Evolutionary conservation across 2,888 invertebrate genomes (phyloP).

Genomic region (Tetropium fuscum): DNA sequence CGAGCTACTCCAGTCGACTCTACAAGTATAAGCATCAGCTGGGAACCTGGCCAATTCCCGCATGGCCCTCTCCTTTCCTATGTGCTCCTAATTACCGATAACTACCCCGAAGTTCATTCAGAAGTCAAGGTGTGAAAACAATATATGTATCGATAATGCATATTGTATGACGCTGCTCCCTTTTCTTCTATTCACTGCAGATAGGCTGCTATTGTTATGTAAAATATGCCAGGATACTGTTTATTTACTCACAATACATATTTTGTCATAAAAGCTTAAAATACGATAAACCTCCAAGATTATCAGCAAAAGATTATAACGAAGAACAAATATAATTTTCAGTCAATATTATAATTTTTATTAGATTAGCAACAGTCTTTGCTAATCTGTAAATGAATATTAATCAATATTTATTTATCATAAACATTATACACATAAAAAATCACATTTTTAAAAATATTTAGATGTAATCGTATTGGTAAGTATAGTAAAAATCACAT

Average conservation of each 20-base stretch:
- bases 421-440: too few species aligned
- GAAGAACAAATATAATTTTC: too few species aligned
- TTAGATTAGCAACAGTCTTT: too few species aligned
- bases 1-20: conserved; percentile 84
- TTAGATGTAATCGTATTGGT: too few species aligned
- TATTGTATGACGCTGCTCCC: not conserved
- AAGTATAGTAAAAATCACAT: too few species aligned
- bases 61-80: conserved; percentile 92
- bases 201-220: not conserved
- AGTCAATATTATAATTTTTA: too few species aligned
- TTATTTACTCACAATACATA: not conserved
- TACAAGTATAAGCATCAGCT: conserved; percentile 86
- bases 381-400: too few species aligned
- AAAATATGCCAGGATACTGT: not conserved
- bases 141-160: conserved; percentile 14
- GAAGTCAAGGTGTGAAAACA: conserved; percentile 64
- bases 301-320: not conserved
- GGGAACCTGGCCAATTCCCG: conserved; percentile 88
- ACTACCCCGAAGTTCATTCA: conserved; percentile 58
- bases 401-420: too few species aligned
- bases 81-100: conserved; percentile 76
- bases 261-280: not conserved
- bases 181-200: not conserved
- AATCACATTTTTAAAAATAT: too few species aligned
- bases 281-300: not conserved